Evolutionary conservation across 2,888 invertebrate species (phyloP), one percentile per base, ranked within the genome.

Genomic region (Alentia gelatinosa): DNA sequence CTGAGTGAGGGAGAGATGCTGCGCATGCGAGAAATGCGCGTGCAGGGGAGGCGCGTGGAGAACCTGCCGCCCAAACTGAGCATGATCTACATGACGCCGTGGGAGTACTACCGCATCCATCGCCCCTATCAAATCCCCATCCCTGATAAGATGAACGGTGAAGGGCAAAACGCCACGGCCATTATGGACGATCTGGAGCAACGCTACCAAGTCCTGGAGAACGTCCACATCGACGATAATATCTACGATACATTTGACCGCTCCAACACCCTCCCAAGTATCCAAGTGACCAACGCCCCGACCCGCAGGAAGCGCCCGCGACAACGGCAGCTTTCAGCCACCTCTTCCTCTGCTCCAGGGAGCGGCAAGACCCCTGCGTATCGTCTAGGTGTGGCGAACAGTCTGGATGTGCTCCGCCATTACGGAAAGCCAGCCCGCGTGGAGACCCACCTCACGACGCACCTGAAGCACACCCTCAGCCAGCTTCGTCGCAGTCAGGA

Each of bases 201-300:
- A 40, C 37, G 90, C 15, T 47, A 33, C 12, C 40, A 40, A 12
- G 47, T 79, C 63, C 35, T 89, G 26, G 74, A 89, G 40, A 74
- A 91, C 30, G 88, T 88, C 15, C 63, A 90, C 56, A 37, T 92
- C 33, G 91, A 92, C 68, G 91, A 92, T 26, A 47, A 30, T 30
- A 92, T 92, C 39, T 92, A 92, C 63, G 92, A 92, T 74, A 84
- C 42, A 5, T 92, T 92, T 26, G 92, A 92, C 50, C 47, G 92
- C 7, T 75, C 91, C n/a, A 86, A 89, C 47, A 91, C 92, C 7
- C 75, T 92, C 30, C 92, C 92, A n/a, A 91, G 91, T 0, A 92
- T 92, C 47, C 30, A 33, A 7, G 91, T 92, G 1, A n/a, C n/a
- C 1, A 86, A 63, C 12, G 89, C 89, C 9, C 79, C 42, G 19